Evolutionary conservation across 1,140 invertebrate species (phyloP).

Genomic region (Procambarus clarkii): DNA sequence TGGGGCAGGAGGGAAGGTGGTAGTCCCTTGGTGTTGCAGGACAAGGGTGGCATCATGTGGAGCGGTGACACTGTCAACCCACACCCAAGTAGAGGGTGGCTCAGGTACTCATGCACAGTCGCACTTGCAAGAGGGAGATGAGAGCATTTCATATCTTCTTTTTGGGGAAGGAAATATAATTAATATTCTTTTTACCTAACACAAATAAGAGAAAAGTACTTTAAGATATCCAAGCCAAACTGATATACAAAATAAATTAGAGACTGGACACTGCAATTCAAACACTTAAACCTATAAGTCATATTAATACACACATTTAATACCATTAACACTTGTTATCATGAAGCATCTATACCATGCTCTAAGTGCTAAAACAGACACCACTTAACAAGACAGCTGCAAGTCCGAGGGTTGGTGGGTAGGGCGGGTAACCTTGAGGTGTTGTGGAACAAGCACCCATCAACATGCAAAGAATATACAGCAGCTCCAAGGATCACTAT

Average conservation of each 20-base stretch:
- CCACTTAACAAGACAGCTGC: background rate
- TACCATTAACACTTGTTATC: background rate
- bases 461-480: background rate
- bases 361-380: background rate
- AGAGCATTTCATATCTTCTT: conserved; percentile 10
- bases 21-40: conserved; percentile 29
- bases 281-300: background rate
- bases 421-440: background rate
- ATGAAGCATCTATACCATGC: conserved; percentile 2
- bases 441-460: conserved; percentile 9
- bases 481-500: background rate
- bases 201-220: background rate
- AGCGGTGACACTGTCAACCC: conserved; percentile 19
- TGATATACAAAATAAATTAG: background rate
- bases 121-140: conserved; percentile 16
- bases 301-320: background rate
- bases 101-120: conserved; percentile 23
- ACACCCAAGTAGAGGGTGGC: conserved; percentile 17
- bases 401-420: background rate
- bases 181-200: conserved; percentile 22
- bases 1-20: conserved; percentile 29
- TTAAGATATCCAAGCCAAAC: background rate
- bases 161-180: conserved; percentile 14
- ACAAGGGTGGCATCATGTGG: conserved; percentile 17
- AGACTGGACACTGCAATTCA: background rate